Conservation (phyloP, 2,888 invertebrate genomes). For the Portevinia maculata region DNA sequence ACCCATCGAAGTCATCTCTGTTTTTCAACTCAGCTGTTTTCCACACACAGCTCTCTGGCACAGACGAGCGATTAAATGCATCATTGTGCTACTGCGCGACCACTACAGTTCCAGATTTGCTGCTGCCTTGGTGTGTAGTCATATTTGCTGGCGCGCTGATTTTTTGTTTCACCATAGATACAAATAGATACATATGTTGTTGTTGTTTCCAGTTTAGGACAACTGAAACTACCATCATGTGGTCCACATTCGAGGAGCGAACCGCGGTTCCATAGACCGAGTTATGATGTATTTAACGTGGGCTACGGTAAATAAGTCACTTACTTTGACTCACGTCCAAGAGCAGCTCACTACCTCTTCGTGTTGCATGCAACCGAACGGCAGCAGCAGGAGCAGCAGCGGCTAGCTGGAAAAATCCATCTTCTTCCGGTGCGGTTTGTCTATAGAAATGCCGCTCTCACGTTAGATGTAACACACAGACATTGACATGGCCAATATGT, state of each 20-base stretch:
- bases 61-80: constrained; percentile 57
- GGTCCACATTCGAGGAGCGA: constrained; percentile 48
- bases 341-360: constrained; percentile 48
- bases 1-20: constrained; percentile 15
- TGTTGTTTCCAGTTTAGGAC: constrained; percentile 36
- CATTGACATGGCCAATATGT: constrained; percentile 23
- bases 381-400: constrained; percentile 15
- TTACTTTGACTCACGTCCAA: constrained; percentile 71
- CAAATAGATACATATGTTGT: constrained; percentile 2
- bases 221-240: constrained; percentile 34
- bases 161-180: constrained; percentile 31
- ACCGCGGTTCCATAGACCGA: constrained; percentile 13
- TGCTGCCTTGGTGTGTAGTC: constrained; percentile 41
- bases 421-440: constrained; percentile 64
- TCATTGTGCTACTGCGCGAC: constrained; percentile 57
- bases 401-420: constrained; percentile 50
- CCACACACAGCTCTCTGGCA: constrained; percentile 31
- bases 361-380: constrained; percentile 67
- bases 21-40: constrained; percentile 32
- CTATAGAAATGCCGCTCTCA: constrained; percentile 21
- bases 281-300: constrained; percentile 68
- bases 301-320: constrained; percentile 72
- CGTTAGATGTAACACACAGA: constrained; percentile 15
- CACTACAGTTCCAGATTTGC: constrained; percentile 60
- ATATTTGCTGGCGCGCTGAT: constrained; percentile 38